Conservation (phyloP, 64 coral and sea anemone genomes). For the Pocillopora verrucosa region DNA sequence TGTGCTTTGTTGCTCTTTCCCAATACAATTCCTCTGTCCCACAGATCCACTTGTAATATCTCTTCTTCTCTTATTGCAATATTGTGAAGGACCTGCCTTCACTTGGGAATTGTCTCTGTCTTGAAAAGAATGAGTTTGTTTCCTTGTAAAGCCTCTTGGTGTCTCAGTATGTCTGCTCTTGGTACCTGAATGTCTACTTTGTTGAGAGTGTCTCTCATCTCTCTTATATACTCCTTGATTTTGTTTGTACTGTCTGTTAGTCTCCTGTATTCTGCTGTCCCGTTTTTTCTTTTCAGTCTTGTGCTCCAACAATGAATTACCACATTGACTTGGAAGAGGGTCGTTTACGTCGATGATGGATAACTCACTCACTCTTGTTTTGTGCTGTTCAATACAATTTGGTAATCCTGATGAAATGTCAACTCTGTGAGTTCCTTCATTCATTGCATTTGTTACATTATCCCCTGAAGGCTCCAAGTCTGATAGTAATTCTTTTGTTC, state of each 20-base stretch:
- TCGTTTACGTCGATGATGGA: conserved; percentile 34
- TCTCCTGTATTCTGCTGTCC: conserved; percentile 6
- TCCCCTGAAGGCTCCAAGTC: not conserved
- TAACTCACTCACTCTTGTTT: conserved; percentile 34
- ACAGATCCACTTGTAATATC: not conserved
- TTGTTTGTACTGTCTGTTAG: conserved; percentile 3
- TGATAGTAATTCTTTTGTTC: not conserved
- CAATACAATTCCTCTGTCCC: not conserved
- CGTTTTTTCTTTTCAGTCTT: not conserved
- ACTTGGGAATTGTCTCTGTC: not conserved
- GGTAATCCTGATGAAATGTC: not conserved
- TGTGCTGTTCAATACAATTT: not conserved
- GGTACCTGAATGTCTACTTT: not conserved
- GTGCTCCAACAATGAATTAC: not conserved
- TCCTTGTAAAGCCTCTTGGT: not conserved
- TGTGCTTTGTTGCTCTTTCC: not conserved
- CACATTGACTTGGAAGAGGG: not conserved
- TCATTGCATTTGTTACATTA: not conserved
- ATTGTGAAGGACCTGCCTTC: not conserved
- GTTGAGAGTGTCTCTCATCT: not conserved
- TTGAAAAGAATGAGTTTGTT: conserved; percentile 13
- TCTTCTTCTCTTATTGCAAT: not conserved
- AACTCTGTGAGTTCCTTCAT: conserved; percentile 6
- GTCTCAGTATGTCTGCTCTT: not conserved
- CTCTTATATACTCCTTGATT: not conserved